Evolutionary conservation across 2,113 vertebrate genomes (phyloP).

Genomic region (Coracopsis vasa): DNA sequence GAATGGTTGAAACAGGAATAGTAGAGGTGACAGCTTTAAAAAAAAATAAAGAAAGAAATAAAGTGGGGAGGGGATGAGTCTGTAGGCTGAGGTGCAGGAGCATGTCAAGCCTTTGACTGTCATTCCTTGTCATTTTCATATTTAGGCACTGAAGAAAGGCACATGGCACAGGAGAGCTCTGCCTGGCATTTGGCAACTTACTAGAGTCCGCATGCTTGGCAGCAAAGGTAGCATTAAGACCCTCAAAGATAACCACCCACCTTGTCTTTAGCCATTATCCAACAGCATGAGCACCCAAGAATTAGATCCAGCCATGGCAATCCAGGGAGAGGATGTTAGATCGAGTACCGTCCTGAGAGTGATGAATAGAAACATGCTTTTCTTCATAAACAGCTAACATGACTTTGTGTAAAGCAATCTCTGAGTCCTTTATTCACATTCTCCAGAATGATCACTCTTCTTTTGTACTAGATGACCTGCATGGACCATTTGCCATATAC

Average conservation of each 20-base stretch:
- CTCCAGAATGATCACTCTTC: not conserved
- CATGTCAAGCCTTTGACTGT: not conserved
- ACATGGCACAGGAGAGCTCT: not conserved
- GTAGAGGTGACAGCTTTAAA: not conserved
- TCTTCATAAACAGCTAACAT: not conserved
- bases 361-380: not conserved
- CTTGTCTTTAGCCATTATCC: not conserved
- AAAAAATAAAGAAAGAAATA: not conserved
- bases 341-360: not conserved
- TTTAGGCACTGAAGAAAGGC: not conserved
- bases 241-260: not conserved
- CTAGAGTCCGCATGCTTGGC: not conserved
- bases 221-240: not conserved
- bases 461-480: not conserved
- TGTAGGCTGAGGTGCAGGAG: not conserved
- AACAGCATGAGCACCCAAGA: rapidly evolving
- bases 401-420: not conserved
- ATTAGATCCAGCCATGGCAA: not conserved
- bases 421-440: not conserved
- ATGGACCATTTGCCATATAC: not conserved
- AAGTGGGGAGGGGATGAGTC: not conserved
- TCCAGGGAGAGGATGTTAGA: not conserved
- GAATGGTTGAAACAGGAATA: conserved; percentile 21
- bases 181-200: not conserved
- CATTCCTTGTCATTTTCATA: not conserved